phyloP scores from a whole-genome alignment of 1,140 invertebrate genomes.

The Saccostrea echinata region DNA sequence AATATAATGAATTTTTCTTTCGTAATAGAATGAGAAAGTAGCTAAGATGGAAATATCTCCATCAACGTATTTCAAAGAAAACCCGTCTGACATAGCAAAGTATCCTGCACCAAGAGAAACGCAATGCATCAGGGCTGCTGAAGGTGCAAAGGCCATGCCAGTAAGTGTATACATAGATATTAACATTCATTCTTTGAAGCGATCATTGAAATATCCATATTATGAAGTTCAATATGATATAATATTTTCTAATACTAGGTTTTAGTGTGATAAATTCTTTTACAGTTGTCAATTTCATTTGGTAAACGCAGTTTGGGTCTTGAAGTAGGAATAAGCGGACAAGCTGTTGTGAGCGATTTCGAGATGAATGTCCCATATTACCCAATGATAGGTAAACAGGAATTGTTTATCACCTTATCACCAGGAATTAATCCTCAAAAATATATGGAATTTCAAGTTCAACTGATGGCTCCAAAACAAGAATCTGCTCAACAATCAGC shows the following conservation, averaged over 20 bases:
- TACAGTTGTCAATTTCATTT: slow-evolving; percentile 42
- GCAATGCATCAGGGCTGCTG: not conserved
- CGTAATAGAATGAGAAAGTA: slow-evolving; percentile 4
- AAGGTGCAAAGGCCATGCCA: not conserved
- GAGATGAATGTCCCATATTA: slow-evolving; percentile 45
- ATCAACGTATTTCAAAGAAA: slow-evolving; percentile 11
- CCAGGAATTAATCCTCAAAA: slow-evolving; percentile 54
- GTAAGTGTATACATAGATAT: not conserved
- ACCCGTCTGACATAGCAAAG: not conserved
- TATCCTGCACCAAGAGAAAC: slow-evolving; percentile 5
- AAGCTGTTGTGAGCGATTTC: slow-evolving; percentile 45
- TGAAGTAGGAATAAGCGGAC: slow-evolving; percentile 39
- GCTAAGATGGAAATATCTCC: slow-evolving; percentile 10
- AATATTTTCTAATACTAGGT: not conserved
- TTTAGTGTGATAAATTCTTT: not conserved
- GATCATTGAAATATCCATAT: not conserved
- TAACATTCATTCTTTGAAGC: not conserved
- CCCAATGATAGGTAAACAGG: slow-evolving; percentile 52
- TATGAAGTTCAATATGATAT: not conserved
- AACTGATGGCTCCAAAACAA: not conserved
- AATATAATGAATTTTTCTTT: not conserved
- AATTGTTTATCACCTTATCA: slow-evolving; percentile 31
- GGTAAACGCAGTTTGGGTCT: slow-evolving; percentile 42
- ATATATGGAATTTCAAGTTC: slow-evolving; percentile 40
- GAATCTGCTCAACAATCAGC: not conserved